Base-by-base conservation (phyloP, 1,140 invertebrate species). In the Drosophila serrata region DNA sequence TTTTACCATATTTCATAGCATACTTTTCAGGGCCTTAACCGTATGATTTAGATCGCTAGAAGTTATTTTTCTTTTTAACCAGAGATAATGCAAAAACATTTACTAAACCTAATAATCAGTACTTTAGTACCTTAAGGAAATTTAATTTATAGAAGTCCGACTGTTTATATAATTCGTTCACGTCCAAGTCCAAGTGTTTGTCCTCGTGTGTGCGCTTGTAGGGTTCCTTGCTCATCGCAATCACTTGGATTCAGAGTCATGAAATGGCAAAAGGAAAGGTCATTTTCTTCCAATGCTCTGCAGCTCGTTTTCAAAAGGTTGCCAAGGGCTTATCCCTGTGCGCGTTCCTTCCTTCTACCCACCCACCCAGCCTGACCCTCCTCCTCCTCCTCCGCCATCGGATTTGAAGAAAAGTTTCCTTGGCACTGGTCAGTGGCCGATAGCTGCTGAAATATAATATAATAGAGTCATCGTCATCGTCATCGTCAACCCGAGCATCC, bases 261-360 rank as follows among this genome's bases (percentile, higher is more conserved):
- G 69, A 81, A 84, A 84, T 73, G 79, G 84, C 67, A 88, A 80
- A 88, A 68, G 76, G 84, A 88, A 87, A 88, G 84, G 85, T 88
- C 64, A 88, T 88, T 88, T 88, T 88, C 84, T 87, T 84, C 80
- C 80, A 78, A 79, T 87, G 76, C 67, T 78, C 67, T 75, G 56
- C 58, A 84, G 81, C 74, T 80, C 81, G 73, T 80, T 86, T 87
- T 77, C 58, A 51, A 81, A 90, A 88, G 84, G 84, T 88, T 88
- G 84, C 85, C 80, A 88, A 87, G 84, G 84, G 80, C 84, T 88
- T 81, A 80, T 57, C 63, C 48, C 48, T 43, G 19, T 65, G 29
- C 31, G 24, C 43, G 43, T 22, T 24, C 35, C 59, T 53, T 19
- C 31, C 15, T 13, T 27, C 24, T 11, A 6, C 22, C 33, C 31